A percentile compares a stretch with the other conserved stretches of the same genome.
These are phyloP conservation scores for Aselliscus stoliczkanus DNA, from an alignment of 2,797 vertebrate genomes.

Conservation along the genomic window DNA sequence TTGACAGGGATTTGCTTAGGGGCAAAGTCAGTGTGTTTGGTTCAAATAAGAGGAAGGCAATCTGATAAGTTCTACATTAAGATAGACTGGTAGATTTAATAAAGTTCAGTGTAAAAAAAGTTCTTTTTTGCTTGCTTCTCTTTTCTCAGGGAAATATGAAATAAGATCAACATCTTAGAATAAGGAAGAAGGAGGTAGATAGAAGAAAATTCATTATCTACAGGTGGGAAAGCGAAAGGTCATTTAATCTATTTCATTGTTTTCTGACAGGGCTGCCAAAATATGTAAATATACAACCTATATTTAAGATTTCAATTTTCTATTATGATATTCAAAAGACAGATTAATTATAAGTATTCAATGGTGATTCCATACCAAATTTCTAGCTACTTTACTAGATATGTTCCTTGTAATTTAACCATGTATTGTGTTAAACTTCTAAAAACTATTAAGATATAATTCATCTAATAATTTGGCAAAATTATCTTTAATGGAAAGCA, in stretches of 20 bases:
- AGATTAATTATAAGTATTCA: neutral
- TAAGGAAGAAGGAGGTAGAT: neutral
- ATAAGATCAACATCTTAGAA: neutral
- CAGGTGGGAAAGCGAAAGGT: neutral
- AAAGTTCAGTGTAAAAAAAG: neutral
- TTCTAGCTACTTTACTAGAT: neutral
- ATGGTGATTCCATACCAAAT: neutral
- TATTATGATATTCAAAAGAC: neutral
- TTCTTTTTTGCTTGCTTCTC: neutral
- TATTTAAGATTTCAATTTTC: neutral
- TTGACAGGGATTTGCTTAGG: neutral
- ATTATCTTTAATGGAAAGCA: neutral
- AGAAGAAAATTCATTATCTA: neutral
- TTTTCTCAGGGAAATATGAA: slow-evolving; percentile 22
- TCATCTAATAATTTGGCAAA: neutral
- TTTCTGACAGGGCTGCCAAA: neutral
- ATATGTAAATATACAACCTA: neutral
- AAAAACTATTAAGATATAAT: neutral
- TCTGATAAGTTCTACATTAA: neutral
- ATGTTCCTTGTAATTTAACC: neutral
- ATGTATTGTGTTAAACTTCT: neutral
- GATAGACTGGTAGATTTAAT: neutral
- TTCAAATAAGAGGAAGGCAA: neutral
- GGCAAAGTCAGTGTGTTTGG: neutral
- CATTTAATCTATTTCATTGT: neutral